These are phyloP conservation scores for Chelonia mydas DNA, from an alignment of 2,797 vertebrate species.

Conservation along the genomic window DNA sequence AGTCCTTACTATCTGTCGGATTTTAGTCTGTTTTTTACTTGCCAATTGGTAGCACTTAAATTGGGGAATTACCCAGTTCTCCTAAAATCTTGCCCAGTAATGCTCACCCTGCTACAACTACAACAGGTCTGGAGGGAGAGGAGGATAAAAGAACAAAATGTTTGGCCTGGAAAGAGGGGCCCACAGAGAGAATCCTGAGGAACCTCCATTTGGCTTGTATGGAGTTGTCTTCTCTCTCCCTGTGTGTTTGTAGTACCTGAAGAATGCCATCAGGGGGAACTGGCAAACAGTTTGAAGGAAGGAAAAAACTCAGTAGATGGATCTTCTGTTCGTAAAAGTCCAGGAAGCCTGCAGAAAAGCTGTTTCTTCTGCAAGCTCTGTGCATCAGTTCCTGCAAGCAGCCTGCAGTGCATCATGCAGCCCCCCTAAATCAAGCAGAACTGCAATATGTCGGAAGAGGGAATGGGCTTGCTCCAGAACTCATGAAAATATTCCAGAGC, in stretches of 20 bases:
- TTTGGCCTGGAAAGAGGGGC: background rate
- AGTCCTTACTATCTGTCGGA: background rate
- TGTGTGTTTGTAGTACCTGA: background rate
- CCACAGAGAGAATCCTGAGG: background rate
- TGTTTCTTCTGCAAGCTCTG: accelerated
- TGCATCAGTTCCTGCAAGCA: background rate
- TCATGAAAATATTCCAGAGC: background rate
- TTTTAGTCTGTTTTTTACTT: background rate
- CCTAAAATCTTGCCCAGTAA: accelerated
- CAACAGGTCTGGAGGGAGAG: background rate
- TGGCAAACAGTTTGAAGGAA: background rate
- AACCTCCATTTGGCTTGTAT: background rate
- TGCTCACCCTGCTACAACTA: too few relatives aligned
- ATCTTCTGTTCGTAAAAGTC: background rate
- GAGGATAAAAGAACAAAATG: background rate
- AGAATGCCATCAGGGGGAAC: background rate
- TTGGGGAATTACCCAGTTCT: accelerated
- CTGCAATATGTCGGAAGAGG: background rate
- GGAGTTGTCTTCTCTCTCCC: background rate
- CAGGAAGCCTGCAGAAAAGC: background rate
- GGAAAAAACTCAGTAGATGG: background rate
- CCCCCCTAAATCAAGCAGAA: background rate
- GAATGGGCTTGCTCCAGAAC: background rate
- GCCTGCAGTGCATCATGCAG: background rate
- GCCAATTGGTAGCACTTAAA: background rate